phyloP scores from a whole-genome alignment of 2,113 vertebrate genomes.

The Emydocephalus ijimae region DNA sequence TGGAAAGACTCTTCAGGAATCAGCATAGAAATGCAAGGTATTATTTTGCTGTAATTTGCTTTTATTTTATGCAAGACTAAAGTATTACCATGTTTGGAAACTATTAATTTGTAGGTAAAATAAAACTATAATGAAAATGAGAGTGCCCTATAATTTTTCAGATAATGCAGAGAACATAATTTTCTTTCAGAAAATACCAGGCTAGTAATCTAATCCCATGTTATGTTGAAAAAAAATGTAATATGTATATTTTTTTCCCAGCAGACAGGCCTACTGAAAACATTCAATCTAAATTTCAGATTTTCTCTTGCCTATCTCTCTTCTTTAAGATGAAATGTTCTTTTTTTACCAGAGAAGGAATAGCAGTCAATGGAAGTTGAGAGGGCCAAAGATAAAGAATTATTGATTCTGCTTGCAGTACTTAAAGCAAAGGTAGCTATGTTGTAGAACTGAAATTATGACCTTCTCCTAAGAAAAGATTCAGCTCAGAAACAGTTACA shows the following conservation, averaged over 20 bases:
- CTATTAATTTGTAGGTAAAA: background rate
- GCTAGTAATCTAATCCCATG: background rate
- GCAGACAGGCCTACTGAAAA: background rate
- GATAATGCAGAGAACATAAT: background rate
- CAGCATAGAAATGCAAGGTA: background rate
- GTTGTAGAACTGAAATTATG: background rate
- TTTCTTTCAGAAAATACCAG: background rate
- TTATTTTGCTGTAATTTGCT: background rate
- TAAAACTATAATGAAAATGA: background rate
- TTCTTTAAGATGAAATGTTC: background rate
- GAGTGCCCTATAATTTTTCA: background rate
- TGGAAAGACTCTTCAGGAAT: background rate
- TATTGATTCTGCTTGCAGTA: background rate
- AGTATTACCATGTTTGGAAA: background rate
- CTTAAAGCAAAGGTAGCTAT: background rate
- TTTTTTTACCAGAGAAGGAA: background rate
- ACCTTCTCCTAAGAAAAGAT: background rate
- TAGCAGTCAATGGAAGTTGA: background rate
- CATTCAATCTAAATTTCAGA: background rate
- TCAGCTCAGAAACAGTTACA: slow-evolving; percentile 25
- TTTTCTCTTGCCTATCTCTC: background rate
- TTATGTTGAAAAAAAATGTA: background rate
- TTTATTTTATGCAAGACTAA: background rate
- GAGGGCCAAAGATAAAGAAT: too few species aligned
- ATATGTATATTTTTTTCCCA: background rate